These are phyloP conservation scores for Trachelus stipa DNA, from an alignment of 2,888 invertebrate genomes.

Conservation along the genomic window DNA sequence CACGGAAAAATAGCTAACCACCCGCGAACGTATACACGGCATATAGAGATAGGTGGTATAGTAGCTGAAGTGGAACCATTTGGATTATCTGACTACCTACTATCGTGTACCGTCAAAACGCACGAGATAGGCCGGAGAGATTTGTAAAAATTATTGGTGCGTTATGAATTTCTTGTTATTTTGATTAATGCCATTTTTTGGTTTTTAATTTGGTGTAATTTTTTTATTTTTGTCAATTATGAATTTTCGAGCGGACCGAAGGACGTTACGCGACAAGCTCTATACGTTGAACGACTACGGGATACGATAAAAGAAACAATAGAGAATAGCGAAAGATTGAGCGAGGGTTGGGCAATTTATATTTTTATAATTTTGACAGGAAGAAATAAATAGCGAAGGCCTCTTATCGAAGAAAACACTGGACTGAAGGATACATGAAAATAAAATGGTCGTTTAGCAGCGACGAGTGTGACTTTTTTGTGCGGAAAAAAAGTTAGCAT, in stretches of 20 bases:
- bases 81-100: neutral
- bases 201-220: too few relatives aligned
- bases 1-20: constrained; percentile 20
- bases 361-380: neutral
- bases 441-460: neutral
- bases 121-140: neutral
- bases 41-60: constrained; percentile 1
- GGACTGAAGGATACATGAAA: neutral
- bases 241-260: neutral
- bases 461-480: neutral
- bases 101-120: neutral
- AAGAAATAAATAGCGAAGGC: neutral
- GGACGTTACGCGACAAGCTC: neutral
- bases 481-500: neutral
- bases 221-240: neutral
- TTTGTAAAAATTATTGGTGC: neutral
- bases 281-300: neutral
- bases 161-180: neutral
- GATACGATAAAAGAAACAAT: neutral
- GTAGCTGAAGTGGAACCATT: neutral
- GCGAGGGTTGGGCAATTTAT: neutral
- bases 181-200: too few relatives aligned
- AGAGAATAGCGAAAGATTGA: too few relatives aligned
- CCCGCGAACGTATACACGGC: constrained; percentile 51
- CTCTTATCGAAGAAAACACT: neutral